Conservation (phyloP, 2,113 vertebrate genomes). For the Notothenia coriiceps region DNA sequence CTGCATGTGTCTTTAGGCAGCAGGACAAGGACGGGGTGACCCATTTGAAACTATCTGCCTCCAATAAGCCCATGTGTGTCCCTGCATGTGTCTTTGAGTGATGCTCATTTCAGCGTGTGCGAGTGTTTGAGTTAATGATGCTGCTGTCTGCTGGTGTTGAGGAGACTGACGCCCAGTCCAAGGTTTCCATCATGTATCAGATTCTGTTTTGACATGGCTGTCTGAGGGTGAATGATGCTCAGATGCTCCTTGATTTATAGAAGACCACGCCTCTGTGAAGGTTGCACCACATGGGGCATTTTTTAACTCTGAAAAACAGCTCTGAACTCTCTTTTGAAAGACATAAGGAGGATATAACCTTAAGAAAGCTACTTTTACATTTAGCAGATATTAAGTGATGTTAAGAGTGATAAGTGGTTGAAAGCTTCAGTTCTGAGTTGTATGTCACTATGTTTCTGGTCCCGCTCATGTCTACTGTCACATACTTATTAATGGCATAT, state of each 20-base stretch:
- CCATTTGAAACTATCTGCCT: slow-evolving; percentile 47
- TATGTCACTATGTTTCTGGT: neutral
- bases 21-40: slow-evolving; percentile 72
- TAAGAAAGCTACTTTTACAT: neutral
- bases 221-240: slow-evolving; percentile 44
- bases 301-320: slow-evolving; percentile 20
- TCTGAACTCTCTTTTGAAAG: neutral
- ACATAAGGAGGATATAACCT: neutral
- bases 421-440: too few species aligned
- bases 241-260: slow-evolving; percentile 34
- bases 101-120: slow-evolving; percentile 23
- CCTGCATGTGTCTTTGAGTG: slow-evolving; percentile 15
- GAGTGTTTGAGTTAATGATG: slow-evolving; percentile 49
- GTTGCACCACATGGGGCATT: neutral
- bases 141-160: slow-evolving; percentile 7
- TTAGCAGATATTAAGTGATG: neutral
- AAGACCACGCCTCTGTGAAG: slow-evolving; percentile 5
- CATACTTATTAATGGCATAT: neutral
- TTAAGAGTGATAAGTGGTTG: neutral
- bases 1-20: slow-evolving; percentile 14
- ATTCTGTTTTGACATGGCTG: slow-evolving; percentile 56
- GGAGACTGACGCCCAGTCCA: slow-evolving; percentile 32
- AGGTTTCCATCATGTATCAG: slow-evolving; percentile 42
- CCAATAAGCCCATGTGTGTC: neutral
- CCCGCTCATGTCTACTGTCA: neutral